phyloP scores from a whole-genome alignment of 2,797 vertebrate genomes.

The Pseudopleuronectes americanus region DNA sequence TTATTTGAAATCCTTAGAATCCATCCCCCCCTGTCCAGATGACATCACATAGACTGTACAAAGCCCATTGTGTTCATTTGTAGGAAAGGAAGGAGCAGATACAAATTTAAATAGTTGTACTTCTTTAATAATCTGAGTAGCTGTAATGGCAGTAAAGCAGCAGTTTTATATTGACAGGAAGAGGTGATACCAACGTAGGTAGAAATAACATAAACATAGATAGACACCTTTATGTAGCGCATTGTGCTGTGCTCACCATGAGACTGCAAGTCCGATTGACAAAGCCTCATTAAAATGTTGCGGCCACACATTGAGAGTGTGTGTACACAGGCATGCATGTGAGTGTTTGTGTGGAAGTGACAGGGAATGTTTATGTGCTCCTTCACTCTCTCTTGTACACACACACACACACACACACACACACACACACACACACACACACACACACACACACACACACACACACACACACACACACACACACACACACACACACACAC shows the following conservation, averaged over 20 bases:
- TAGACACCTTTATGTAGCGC: not conserved
- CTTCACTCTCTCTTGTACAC: conserved; percentile 19
- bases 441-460: conserved; percentile 21
- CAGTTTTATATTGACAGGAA: conserved; percentile 22
- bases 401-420: conserved; percentile 27
- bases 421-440: conserved; percentile 24
- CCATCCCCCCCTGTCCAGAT: conserved; percentile 1
- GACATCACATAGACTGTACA: conserved; percentile 23
- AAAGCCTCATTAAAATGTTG: not conserved
- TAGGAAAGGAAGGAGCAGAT: not conserved
- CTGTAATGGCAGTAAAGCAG: conserved; percentile 2
- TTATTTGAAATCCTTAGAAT: conserved; percentile 1
- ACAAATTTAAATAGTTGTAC: conserved; percentile 19
- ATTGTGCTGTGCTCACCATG: conserved; percentile 6
- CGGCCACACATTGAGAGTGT: not conserved
- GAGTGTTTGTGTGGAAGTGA: conserved; percentile 16
- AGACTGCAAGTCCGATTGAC: not conserved
- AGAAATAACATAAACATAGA: conserved; percentile 10
- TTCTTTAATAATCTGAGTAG: not conserved
- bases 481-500: conserved; percentile 25
- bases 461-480: conserved; percentile 24
- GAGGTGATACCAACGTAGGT: not conserved
- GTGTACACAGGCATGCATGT: conserved; percentile 7
- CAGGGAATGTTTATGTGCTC: conserved; percentile 15
- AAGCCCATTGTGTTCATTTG: conserved; percentile 24